phyloP scores from a whole-genome alignment of 2,888 invertebrate species.

The Conops quadrifasciatus region DNA sequence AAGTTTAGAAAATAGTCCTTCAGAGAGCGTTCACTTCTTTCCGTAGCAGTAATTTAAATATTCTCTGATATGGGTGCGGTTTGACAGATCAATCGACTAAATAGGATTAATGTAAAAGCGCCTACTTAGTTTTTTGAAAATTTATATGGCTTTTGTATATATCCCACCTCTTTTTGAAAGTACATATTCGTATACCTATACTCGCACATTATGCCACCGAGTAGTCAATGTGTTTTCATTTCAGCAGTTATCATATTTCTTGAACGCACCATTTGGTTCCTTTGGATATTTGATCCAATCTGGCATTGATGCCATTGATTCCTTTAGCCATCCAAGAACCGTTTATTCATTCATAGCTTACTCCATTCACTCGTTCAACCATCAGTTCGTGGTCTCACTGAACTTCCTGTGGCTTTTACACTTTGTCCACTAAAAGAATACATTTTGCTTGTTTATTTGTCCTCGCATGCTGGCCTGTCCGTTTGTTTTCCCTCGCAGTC shows the following conservation, averaged over 20 bases:
- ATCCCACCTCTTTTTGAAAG: too few species aligned
- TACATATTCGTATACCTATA: too few species aligned
- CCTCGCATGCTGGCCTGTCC: conserved; percentile 9
- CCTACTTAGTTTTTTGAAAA: too few species aligned
- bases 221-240: neutral
- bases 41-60: too few species aligned
- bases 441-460: conserved; percentile 8
- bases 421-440: conserved; percentile 1
- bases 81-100: too few species aligned
- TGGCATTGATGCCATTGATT: neutral
- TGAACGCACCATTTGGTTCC: neutral
- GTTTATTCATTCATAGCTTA: neutral
- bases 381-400: neutral
- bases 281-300: neutral
- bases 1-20: too few species aligned
- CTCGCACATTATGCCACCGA: too few species aligned
- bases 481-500: neutral
- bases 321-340: neutral
- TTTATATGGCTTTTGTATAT: too few species aligned
- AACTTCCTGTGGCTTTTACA: conserved; percentile 12
- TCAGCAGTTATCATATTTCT: neutral
- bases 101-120: too few species aligned
- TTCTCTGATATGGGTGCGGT: too few species aligned
- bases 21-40: too few species aligned
- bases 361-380: neutral